These are phyloP conservation scores for Yponomeuta plumbellus DNA, from an alignment of 2,888 invertebrate genomes.

Conservation along the genomic window DNA sequence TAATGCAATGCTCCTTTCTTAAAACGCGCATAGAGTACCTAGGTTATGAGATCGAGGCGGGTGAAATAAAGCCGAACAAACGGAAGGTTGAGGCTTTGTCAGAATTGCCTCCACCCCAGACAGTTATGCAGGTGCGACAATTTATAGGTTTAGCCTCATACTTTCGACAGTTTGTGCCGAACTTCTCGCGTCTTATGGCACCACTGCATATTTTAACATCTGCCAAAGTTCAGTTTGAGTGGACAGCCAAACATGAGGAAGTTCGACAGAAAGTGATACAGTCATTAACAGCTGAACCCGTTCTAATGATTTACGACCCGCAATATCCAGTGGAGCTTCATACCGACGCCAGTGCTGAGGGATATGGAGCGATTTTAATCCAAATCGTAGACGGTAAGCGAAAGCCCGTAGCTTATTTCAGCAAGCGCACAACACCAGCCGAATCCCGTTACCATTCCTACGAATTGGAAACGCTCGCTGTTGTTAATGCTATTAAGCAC, in stretches of 20 bases:
- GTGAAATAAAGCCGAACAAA: slow-evolving; percentile 27
- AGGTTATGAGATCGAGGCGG: slow-evolving; percentile 23
- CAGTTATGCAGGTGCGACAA: no score
- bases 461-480: slow-evolving; percentile 29
- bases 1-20: slow-evolving; percentile 28
- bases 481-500: slow-evolving; percentile 19
- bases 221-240: no score
- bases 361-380: slow-evolving; percentile 25
- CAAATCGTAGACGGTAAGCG: slow-evolving; percentile 19
- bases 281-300: slow-evolving; percentile 18
- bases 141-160: no score
- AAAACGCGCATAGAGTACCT: slow-evolving; percentile 24
- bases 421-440: no score
- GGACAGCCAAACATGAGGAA: no score
- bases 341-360: slow-evolving; percentile 23
- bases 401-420: no score
- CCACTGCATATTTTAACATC: no score
- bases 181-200: no score
- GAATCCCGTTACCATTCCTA: no score
- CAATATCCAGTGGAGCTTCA: slow-evolving; percentile 23
- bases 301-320: slow-evolving; percentile 21
- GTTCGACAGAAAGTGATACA: slow-evolving; percentile 27
- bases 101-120: no score
- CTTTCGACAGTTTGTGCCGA: no score
- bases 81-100: no score